These are phyloP conservation scores for Microctenopoma lineatum DNA, from an alignment of 2,797 vertebrate genomes.

Conservation along the genomic window DNA sequence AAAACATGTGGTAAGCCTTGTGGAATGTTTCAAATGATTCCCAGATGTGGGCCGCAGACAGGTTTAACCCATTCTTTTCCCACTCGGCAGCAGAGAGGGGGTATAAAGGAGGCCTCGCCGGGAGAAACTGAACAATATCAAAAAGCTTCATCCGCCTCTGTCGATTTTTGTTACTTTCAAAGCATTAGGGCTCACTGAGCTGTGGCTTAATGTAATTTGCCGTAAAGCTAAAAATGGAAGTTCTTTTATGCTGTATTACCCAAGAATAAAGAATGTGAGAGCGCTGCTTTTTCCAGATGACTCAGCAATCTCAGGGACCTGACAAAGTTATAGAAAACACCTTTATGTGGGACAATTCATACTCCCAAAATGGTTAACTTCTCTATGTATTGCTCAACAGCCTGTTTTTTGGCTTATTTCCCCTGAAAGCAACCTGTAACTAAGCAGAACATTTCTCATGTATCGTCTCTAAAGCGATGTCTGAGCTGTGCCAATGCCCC, in stretches of 20 bases:
- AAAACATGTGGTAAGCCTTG: conserved; percentile 89
- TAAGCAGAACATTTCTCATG: conserved; percentile 24
- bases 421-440: conserved; percentile 34
- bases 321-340: conserved; percentile 71
- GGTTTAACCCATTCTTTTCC: conserved; percentile 84
- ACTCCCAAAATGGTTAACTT: conserved; percentile 40
- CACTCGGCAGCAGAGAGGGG: conserved; percentile 44
- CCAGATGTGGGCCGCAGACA: conserved; percentile 88
- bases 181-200: conserved; percentile 71
- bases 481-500: conserved; percentile 22
- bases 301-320: conserved; percentile 71
- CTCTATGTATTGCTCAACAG: conserved; percentile 19
- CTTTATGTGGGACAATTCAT: conserved; percentile 48
- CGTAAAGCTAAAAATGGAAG: conserved; percentile 77
- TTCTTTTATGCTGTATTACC: conserved; percentile 77
- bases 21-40: conserved; percentile 89
- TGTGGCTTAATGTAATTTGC: conserved; percentile 77
- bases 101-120: conserved; percentile 43
- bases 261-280: conserved; percentile 74
- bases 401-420: conserved; percentile 7
- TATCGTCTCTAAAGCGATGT: conserved; percentile 15
- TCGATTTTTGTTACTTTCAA: conserved; percentile 76
- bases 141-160: conserved; percentile 60
- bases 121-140: conserved; percentile 56
- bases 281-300: conserved; percentile 77